phyloP scores from a whole-genome alignment of 2,888 invertebrate species.

The Habroteleia sp. region DNA sequence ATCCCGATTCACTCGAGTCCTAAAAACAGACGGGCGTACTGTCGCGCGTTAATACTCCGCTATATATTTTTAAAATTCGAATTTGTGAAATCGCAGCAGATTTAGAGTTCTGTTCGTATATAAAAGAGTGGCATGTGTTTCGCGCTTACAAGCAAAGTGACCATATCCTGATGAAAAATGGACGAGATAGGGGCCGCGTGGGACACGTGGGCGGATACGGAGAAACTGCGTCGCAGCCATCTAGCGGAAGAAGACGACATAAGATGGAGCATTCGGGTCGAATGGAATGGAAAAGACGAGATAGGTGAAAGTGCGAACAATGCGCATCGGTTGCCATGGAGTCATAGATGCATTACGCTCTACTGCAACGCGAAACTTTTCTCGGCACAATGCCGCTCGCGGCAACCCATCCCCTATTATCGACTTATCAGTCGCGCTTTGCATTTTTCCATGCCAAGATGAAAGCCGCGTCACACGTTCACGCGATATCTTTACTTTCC shows the following conservation, averaged over 20 bases:
- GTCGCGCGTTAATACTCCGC: slow-evolving; percentile 13
- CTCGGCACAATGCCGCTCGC: slow-evolving; percentile 46
- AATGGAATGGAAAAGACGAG: slow-evolving; percentile 71
- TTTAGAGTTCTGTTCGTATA: slow-evolving; percentile 2
- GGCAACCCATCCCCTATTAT: slow-evolving; percentile 48
- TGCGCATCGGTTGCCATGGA: slow-evolving; percentile 62
- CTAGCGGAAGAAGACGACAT: slow-evolving; percentile 23
- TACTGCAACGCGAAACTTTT: slow-evolving; percentile 48
- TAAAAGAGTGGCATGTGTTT: slow-evolving; percentile 7
- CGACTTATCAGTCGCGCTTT: slow-evolving; percentile 57
- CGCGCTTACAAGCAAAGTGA: slow-evolving; percentile 38
- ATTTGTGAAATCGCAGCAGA: slow-evolving; percentile 23
- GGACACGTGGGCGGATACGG: slow-evolving; percentile 11
- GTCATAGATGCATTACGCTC: slow-evolving; percentile 52
- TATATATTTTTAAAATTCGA: too few relatives aligned
- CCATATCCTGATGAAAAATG: slow-evolving; percentile 35
- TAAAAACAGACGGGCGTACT: too few relatives aligned
- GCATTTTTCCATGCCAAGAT: slow-evolving; percentile 35
- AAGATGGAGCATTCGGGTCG: slow-evolving; percentile 58
- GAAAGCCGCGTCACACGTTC: slow-evolving; percentile 18
- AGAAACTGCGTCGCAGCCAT: slow-evolving; percentile 9
- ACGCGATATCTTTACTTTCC: neutral
- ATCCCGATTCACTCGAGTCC: too few relatives aligned
- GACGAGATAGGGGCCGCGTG: slow-evolving; percentile 7
- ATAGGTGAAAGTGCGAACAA: slow-evolving; percentile 72